phyloP scores from a whole-genome alignment of 1,140 invertebrate genomes.

The Ceratosolen solmsi region DNA sequence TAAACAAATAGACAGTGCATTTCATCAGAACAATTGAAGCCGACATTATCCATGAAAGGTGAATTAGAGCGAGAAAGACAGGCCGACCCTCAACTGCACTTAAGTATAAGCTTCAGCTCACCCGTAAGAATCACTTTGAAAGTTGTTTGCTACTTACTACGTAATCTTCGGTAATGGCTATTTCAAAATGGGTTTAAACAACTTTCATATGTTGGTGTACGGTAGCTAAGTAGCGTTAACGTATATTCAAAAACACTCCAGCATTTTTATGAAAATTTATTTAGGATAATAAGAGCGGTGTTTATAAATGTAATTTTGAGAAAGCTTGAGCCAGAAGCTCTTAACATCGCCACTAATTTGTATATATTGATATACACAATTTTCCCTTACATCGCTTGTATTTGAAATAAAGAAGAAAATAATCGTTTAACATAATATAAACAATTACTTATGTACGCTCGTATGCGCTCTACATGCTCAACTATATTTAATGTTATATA shows the following conservation, averaged over 20 bases:
- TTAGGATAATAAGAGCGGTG: not conserved
- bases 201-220: conserved; percentile 4
- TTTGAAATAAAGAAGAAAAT: no score
- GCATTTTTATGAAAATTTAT: not conserved
- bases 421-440: no score
- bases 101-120: not conserved
- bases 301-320: no score
- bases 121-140: conserved; percentile 21
- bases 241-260: not conserved
- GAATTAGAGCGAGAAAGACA: conserved; percentile 7
- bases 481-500: no score
- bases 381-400: no score
- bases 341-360: no score
- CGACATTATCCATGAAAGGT: not conserved
- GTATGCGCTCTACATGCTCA: no score
- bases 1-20: conserved; percentile 7
- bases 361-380: no score
- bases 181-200: conserved; percentile 11
- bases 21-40: not conserved
- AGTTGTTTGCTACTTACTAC: conserved; percentile 23
- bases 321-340: no score
- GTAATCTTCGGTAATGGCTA: conserved; percentile 19
- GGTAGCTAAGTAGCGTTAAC: not conserved
- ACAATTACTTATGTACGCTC: no score
- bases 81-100: not conserved